These are phyloP conservation scores for Hiodon tergisus DNA, from an alignment of 2,113 vertebrate genomes.

Conservation along the genomic window DNA sequence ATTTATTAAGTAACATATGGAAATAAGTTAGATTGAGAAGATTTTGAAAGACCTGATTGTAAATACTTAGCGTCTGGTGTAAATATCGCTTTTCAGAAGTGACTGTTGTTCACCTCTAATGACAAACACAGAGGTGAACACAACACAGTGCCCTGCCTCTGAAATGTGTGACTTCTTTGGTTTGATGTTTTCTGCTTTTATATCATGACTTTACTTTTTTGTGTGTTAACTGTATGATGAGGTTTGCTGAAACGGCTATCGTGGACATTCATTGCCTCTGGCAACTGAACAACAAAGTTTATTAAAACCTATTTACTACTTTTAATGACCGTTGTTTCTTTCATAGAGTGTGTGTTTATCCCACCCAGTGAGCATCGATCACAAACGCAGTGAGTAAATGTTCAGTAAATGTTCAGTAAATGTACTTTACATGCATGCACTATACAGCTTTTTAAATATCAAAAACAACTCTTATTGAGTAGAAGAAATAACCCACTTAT, in stretches of 20 bases:
- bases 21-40: conserved; percentile 9
- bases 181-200: conserved; percentile 64
- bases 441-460: no score
- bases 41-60: conserved; percentile 51
- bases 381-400: no score
- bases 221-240: conserved; percentile 14
- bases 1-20: conserved; percentile 20
- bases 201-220: conserved; percentile 64
- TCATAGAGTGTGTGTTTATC: background rate
- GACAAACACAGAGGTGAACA: conserved; percentile 57
- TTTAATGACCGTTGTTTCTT: background rate
- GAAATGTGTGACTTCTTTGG: conserved; percentile 19
- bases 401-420: no score
- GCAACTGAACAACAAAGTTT: conserved; percentile 22
- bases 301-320: conserved; percentile 4
- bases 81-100: conserved; percentile 79
- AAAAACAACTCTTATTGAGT: no score
- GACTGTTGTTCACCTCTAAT: conserved; percentile 69
- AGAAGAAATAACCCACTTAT: no score
- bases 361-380: background rate
- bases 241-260: conserved; percentile 6
- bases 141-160: conserved; percentile 68
- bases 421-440: no score
- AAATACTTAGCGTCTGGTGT: conserved; percentile 73
- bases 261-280: conserved; percentile 9